Conservation (phyloP, 2,888 invertebrate genomes). For the Lutraria lutraria region DNA sequence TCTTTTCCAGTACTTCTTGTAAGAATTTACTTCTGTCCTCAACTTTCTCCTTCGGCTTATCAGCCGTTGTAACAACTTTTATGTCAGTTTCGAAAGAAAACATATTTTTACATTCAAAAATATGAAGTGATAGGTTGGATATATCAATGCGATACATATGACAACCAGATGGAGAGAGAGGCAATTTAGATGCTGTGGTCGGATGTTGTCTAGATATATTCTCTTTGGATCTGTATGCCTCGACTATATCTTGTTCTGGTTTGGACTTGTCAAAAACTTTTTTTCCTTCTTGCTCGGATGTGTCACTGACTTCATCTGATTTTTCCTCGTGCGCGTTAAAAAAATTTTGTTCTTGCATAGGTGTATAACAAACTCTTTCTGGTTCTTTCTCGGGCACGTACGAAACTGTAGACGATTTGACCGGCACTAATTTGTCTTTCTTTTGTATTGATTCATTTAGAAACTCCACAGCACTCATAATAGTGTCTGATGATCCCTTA, state of each 20-base stretch:
- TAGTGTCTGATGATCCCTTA: neutral
- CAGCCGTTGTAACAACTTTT: neutral
- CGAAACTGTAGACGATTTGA: neutral
- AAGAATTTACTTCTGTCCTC: neutral
- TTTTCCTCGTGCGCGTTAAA: too few relatives aligned
- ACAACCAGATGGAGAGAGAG: neutral
- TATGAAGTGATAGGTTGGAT: neutral
- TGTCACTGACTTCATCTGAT: neutral
- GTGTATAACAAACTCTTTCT: too few relatives aligned
- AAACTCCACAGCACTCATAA: neutral
- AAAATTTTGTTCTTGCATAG: too few relatives aligned
- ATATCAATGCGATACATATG: neutral
- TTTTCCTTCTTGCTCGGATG: neutral
- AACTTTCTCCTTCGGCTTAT: neutral
- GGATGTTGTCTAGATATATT: neutral
- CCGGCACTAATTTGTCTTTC: neutral
- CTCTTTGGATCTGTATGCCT: too few relatives aligned
- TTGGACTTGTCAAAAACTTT: too few relatives aligned
- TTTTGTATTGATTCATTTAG: neutral
- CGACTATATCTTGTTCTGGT: too few relatives aligned
- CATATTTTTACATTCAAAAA: neutral
- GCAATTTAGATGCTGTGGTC: neutral
- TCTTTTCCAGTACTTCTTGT: neutral
- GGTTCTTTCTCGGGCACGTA: too few relatives aligned
- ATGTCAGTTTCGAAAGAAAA: slow-evolving; percentile 19